These are phyloP conservation scores for Whitmania pigra DNA, from an alignment of 1,140 invertebrate species.

Conservation along the genomic window DNA sequence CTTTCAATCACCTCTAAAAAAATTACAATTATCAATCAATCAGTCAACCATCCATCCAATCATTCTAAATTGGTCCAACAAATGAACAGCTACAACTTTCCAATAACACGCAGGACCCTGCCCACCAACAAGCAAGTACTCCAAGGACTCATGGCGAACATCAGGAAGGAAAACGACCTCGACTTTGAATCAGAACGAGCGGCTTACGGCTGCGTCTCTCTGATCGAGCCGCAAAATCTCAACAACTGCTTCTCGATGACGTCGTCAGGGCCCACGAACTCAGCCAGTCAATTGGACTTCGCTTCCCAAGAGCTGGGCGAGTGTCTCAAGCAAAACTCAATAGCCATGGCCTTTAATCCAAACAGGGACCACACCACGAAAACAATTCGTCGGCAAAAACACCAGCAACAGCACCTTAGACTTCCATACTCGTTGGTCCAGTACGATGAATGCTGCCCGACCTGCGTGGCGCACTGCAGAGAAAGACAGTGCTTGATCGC, in stretches of 20 bases:
- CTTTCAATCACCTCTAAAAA: too few species aligned
- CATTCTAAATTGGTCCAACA: neutral
- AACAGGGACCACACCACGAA: neutral
- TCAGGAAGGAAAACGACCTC: neutral
- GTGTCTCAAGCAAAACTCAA: too few species aligned
- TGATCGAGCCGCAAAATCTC: neutral
- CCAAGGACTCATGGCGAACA: neutral
- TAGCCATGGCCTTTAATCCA: neutral
- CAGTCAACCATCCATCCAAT: too few species aligned
- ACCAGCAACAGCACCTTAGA: neutral
- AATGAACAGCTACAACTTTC: neutral
- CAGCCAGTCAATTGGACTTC: too few species aligned
- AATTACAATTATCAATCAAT: too few species aligned
- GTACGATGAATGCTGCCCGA: constrained; percentile 6
- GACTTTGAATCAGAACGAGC: neutral
- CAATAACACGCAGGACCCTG: neutral
- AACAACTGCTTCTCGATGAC: constrained; percentile 11
- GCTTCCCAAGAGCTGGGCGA: too few species aligned
- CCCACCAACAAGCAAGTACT: neutral
- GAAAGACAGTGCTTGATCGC: neutral
- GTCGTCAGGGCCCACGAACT: neutral
- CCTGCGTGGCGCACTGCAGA: neutral
- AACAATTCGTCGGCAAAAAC: neutral
- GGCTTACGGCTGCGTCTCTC: neutral
- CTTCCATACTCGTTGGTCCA: neutral